Base-by-base conservation (phyloP, 2,888 invertebrate genomes). In the Dilophus febrilis region DNA sequence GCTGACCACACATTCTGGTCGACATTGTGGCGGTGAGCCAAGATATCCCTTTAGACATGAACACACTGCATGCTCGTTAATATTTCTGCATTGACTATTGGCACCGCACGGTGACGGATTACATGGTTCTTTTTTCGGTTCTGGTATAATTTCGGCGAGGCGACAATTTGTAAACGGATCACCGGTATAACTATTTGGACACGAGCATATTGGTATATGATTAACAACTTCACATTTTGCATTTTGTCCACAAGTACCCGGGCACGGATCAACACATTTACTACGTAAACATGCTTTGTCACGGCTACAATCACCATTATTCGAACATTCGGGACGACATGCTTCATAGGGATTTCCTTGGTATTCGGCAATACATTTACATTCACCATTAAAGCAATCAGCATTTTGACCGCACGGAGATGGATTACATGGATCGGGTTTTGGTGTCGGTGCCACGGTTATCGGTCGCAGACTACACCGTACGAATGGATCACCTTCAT, bases 291-390 rank as follows among this genome's bases (percentile, higher is more conserved):
- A 83, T 13, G 79, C 74, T 50, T 73, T 64, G 48, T 71, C 68
- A 33, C 75, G 66, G 41, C 72, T 61, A 55, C 82, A 83, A 50
- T 83, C 82, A 11, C 75, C 71, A 50, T 78, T 80, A 36, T 74
- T 71, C 1, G 75, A 71, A 52, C 82, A 83, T 61, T 83, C 82
- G 6, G 81, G 81, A 44, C 80, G 67, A 53, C 82, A 83, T 6
- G 54, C 48, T 60, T 68, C 66, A 43, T 71, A 72, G 11, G 83
- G 79, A 42, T 74, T 70, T 22, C 84, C 85, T 40, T 77, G 67
- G 50, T 79, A 81, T 44, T 76, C 74, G 4, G 72, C 64, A 37
- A 74, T 66, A 54, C 85, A 86, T 6, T 73, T 71, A 53, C 85
- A 85, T 40, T 73, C 65, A 17, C 76, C 77, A 44, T 73, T 70